phyloP scores from a whole-genome alignment of 2,797 vertebrate genomes.

The Sebastes vulpes region DNA sequence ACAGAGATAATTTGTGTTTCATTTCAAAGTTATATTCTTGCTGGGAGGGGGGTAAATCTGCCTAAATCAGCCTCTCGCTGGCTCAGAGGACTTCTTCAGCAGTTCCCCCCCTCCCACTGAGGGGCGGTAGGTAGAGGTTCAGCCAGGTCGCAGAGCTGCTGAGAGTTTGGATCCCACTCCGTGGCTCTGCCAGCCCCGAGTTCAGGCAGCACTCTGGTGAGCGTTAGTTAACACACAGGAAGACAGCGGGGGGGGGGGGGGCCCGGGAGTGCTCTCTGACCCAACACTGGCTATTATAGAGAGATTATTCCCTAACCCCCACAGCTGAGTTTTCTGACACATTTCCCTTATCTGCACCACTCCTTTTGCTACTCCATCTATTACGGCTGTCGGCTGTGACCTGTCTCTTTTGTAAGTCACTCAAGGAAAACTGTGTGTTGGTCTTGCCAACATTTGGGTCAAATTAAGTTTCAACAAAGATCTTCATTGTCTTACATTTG shows the following conservation, averaged over 20 bases:
- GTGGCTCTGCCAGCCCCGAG: constrained; percentile 65
- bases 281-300: constrained; percentile 79
- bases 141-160: constrained; percentile 69
- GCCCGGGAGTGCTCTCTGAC: constrained; percentile 78
- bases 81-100: constrained; percentile 49
- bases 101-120: constrained; percentile 32
- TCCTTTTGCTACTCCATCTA: constrained; percentile 69
- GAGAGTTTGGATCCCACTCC: constrained; percentile 65
- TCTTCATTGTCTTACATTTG: constrained; percentile 59
- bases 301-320: constrained; percentile 84
- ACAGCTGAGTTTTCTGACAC: constrained; percentile 76
- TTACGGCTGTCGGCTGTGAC: constrained; percentile 80
- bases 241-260: constrained; percentile 50
- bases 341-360: constrained; percentile 74
- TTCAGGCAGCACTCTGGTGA: constrained; percentile 76
- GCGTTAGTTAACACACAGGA: constrained; percentile 85
- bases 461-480: constrained; percentile 70
- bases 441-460: constrained; percentile 72
- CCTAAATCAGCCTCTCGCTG: constrained; percentile 57
- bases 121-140: constrained; percentile 58
- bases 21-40: constrained; percentile 67
- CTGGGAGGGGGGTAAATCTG: constrained; percentile 59
- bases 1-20: constrained; percentile 72
- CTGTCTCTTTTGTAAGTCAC: constrained; percentile 75
- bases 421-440: constrained; percentile 54